Base-by-base conservation (phyloP, 2,797 vertebrate species). In the Enteromius afrohamiltoni region DNA sequence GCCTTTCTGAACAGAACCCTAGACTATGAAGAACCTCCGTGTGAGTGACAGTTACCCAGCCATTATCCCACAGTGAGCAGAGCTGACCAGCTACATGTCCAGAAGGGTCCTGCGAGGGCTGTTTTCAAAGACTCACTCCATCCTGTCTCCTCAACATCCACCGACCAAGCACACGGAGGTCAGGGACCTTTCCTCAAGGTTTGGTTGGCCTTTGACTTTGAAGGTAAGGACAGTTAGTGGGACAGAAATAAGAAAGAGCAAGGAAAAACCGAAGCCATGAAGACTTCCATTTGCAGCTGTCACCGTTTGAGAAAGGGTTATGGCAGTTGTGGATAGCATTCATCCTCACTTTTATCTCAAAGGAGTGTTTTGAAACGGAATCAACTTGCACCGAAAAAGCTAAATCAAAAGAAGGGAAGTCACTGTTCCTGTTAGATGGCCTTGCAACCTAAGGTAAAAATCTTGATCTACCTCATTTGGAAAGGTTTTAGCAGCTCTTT, bases 291-390 rank as follows among this genome's bases (percentile, higher is more conserved):
- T 70, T 71, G 73, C 70, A 60, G 70, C 55, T 53, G 58, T 26
- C 10, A 45, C 49, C 37, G 49, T 65, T 80, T 70, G 1, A 65
- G 51, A 70, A 71, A 82, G 34, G 31, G 45, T 79, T 86, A 65
- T 49, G 26, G 47, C 34, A 73, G 53, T 45, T 68, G 29, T 82
- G 79, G 74, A 79, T 68, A 37, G 14, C 73, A 62, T 76, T 71
- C 55, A 75, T 62, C 51, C 58, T 71, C 16, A 34, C 70, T 87
- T 79, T 85, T 67, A 85, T 81, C 84, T 86, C 67, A 75, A 60
- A 67, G 73, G 70, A 74, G 47, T 40, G 65, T 82, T 84, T 86
- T 79, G 34, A 84, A 79, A 83, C 74, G 42, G 69, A 87, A 78
- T 84, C 77, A 83, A 47, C 49, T 70, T 53, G 80, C 53, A 62